These are phyloP conservation scores for Spatulosminthurus flaviceps DNA, from an alignment of 2,888 invertebrate species.

Conservation along the genomic window DNA sequence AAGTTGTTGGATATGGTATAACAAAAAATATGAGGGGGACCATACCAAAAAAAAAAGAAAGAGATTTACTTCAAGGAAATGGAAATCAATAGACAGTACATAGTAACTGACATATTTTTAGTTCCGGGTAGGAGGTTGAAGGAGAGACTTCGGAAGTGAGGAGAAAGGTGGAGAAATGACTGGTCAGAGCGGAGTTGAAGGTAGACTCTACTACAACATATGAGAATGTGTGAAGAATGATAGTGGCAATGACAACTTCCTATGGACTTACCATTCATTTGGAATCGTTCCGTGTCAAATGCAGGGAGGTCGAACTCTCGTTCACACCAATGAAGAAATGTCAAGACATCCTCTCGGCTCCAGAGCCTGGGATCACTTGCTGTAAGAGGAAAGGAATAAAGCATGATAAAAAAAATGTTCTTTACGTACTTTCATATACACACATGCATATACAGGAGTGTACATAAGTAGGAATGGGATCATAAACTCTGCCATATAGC, in stretches of 20 bases:
- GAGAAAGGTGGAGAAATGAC: slow-evolving; percentile 33
- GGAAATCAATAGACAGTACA: slow-evolving; percentile 47
- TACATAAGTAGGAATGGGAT: slow-evolving; percentile 2
- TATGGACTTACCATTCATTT: slow-evolving; percentile 87
- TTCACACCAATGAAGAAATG: slow-evolving; percentile 90
- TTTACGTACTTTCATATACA: too few species aligned
- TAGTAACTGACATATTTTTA: slow-evolving; percentile 42
- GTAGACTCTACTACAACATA: neutral
- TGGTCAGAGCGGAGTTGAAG: slow-evolving; percentile 2
- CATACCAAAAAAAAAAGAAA: neutral
- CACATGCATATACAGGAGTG: too few species aligned
- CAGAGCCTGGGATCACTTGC: slow-evolving; percentile 89
- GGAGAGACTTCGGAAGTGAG: slow-evolving; percentile 27
- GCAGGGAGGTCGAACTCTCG: slow-evolving; percentile 90
- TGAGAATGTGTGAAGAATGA: slow-evolving; percentile 36
- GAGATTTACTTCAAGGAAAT: slow-evolving; percentile 1
- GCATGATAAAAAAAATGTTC: slow-evolving; percentile 6
- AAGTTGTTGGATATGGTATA: too few species aligned
- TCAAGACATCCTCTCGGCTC: slow-evolving; percentile 87
- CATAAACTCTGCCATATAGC: neutral
- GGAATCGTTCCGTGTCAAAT: slow-evolving; percentile 91
- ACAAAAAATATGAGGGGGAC: too few species aligned
- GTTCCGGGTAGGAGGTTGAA: slow-evolving; percentile 22
- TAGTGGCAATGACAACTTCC: slow-evolving; percentile 44
- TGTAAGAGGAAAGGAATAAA: slow-evolving; percentile 62